phyloP scores from a whole-genome alignment of 64 coral and sea anemone species.

The Platygyra sinensis region DNA sequence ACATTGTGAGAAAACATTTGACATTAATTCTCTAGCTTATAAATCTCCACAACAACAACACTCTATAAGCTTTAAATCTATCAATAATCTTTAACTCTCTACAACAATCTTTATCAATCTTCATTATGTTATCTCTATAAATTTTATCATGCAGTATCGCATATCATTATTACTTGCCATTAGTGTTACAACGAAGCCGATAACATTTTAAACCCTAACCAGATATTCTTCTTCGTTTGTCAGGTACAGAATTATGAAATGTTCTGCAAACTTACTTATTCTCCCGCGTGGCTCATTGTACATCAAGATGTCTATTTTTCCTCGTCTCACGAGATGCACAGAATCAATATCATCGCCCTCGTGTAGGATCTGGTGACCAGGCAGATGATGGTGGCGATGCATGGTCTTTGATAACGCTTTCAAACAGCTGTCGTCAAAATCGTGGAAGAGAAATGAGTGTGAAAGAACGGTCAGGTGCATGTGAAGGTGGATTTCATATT shows the following conservation, averaged over 20 bases:
- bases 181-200: too few species aligned
- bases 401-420: slow-evolving; percentile 87
- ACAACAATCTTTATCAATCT: too few species aligned
- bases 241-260: neutral
- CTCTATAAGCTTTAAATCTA: too few species aligned
- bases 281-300: slow-evolving; percentile 56
- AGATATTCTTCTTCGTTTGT: neutral
- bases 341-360: slow-evolving; percentile 88
- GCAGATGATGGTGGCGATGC: slow-evolving; percentile 87
- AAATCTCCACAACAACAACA: too few species aligned
- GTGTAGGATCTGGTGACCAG: slow-evolving; percentile 80
- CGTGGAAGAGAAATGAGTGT: slow-evolving; percentile 77
- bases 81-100: too few species aligned
- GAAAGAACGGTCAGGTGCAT: slow-evolving; percentile 93
- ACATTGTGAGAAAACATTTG: too few species aligned
- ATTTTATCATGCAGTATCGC: too few species aligned
- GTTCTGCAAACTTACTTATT: slow-evolving; percentile 73
- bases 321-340: slow-evolving; percentile 78
- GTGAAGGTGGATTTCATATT: slow-evolving; percentile 93
- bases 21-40: too few species aligned
- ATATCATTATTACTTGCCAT: too few species aligned
- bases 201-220: neutral
- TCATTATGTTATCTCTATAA: too few species aligned
- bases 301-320: slow-evolving; percentile 84
- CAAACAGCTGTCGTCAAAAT: slow-evolving; percentile 58